Base-by-base conservation (phyloP, 2,888 invertebrate genomes). In the Stomorhina lunata region DNA sequence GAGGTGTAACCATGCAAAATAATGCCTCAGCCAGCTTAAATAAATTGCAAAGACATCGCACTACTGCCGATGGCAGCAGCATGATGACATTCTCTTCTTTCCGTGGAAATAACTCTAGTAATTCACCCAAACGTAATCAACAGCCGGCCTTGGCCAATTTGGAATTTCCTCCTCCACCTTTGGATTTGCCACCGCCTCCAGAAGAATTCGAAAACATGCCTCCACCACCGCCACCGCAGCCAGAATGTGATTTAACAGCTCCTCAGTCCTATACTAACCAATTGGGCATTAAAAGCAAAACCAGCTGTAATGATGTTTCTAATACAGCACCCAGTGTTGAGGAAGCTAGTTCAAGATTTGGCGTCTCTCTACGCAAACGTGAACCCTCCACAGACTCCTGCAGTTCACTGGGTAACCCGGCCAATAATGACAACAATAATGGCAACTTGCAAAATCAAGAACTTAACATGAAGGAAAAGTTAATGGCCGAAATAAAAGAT, bases 161-260 rank as follows among this genome's bases (percentile, higher is more conserved):
- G 32, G 97, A 97, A 90, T 97, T 97, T 91, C 97, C 97, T 0
- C 97, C 97, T 17, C 97, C 96, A 0, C 96, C 96, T 0, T 92
- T 94, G 4, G 96, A 95, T 87, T 91, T 95, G 65, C 96, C 96
- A 1, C 96, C 96, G 17, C 96, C 96, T 0, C 95, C 95, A 0
- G 95, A 94, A 87, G 95, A 95, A 76, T 92, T 93, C 85, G 92
- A 91, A 85, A 88, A 88, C 0, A 84, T 87, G 15, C 88, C 88
- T 50, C 87, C 88, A 63, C 88, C 89, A 40, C 84, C 85, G 53
- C 88, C 86, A 43, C 88, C 86, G 84, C 83, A 87, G 34, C 87
- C 88, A 0, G 85, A 85, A 75, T 84, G 75, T 87, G 55, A 76
- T 79, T 50, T 53, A 85, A 89, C 76, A 7, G 57, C 81, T 27